Evolutionary conservation across 1,140 invertebrate genomes (phyloP), one percentile per base, ranked within the genome.

Genomic region (Neodiprion virginianus): DNA sequence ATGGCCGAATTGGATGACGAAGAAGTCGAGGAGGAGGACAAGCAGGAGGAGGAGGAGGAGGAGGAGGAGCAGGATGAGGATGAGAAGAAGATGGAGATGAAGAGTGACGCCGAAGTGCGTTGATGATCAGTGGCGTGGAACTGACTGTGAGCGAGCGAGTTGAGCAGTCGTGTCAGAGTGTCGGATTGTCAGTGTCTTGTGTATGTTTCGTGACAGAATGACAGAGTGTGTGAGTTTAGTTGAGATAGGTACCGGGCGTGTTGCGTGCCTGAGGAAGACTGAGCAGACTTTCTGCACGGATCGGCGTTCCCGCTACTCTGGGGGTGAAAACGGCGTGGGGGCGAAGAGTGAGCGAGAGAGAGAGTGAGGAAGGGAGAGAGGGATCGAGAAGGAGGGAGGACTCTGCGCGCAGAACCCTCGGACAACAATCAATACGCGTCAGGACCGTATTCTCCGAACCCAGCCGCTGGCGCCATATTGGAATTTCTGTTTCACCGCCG

Each of bases 221-320:
- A n/a, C 53, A 61, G 53, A 61, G 53, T 61, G 53, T 61, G 53
- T 61, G 53, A 61, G n/a, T 61, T 61, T 61, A 61, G 53, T 61
- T 61, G n/a, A n/a, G n/a, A 12, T 12, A n/a, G 53, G 53, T 61
- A 61, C 53, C 53, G 53, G 53, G 53, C 53, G 53, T 61, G 53
- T 61, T 61, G 53, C 53, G 53, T 61, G 53, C 53, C 53, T 61
- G 53, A 61, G 53, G 53, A 61, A 61, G 53, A 61, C 53, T 61
- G 53, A 61, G n/a, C 53, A n/a, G n/a, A 8, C 11, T 61, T 61
- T 61, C 53, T 61, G 11, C n/a, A 61, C 53, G 53, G 53, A 61
- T 66, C 28, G 69, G 68, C 72, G 78, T 74, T 75, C 73, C 66
- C 75, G 77, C 72, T 70, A n/a, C 72, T 40, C 72, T 69, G 67